Base-by-base conservation (phyloP, 2,113 vertebrate genomes). In the Leptosomus discolor region DNA sequence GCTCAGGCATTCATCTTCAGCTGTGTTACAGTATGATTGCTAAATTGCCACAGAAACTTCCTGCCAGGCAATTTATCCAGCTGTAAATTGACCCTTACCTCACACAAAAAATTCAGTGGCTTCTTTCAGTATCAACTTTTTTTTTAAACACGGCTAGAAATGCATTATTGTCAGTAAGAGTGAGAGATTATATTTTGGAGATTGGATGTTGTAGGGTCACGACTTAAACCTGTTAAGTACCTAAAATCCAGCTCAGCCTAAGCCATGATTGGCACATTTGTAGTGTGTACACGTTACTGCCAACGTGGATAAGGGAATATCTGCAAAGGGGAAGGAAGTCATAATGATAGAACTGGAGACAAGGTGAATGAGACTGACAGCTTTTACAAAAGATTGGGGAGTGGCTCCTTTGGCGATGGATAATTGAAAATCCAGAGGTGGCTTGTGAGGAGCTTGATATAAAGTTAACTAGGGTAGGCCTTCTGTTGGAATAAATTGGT, bases 21-120 rank as follows among this genome's bases (percentile, higher is more conserved):
- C 80, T 88, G 83, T 12, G 57, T 63, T 80, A 51, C 2, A 5
- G 78, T 89, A 53, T 11, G 27, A 41, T 53, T 51, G 81, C 69
- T 87, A 95, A 94, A 68, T 15, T 82, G 76, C 84, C 85, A 78
- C 53, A 71, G 74, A 75, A 56, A 53, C 64, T 75, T 61, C 74
- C 37, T 61, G 75, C 79, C 71, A 84, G 71, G 51, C 53, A 61
- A 71, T 82, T 79, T 64, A 78, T 71, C 43, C 71, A 71, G 82
- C 64, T 6, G 6, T 74, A 77, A 74, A 60, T 27, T 71, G 83
- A 87, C 88, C 76, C 48, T 75, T 56, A 53, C n/a, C 61, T 92
- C 65, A 45, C 36, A n/a, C 34, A 26, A 6, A 39, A 89, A 60
- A 60, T 75, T 88, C 36, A 77, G 83, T 0, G 0, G 24, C 56